Evolutionary conservation across 1,140 invertebrate species (phyloP).

Genomic region (Marisa cornuarietis): DNA sequence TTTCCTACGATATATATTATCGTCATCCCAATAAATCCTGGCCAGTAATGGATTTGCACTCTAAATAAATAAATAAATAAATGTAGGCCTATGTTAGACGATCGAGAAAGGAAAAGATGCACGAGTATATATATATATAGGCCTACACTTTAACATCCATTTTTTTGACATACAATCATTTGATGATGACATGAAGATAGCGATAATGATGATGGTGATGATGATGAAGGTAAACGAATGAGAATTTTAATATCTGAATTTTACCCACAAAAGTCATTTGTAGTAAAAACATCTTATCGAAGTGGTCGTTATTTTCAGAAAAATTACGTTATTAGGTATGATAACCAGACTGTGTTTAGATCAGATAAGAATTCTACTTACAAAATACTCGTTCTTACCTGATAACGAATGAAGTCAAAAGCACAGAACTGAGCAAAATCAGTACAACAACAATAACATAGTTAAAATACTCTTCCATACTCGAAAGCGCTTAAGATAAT

Average conservation of each 20-base stretch:
- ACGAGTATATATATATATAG: too few species aligned
- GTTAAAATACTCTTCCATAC: slow-evolving; percentile 26
- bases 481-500: slow-evolving; percentile 16
- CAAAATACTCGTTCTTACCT: slow-evolving; percentile 1
- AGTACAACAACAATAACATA: slow-evolving; percentile 19
- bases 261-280: neutral
- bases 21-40: too few species aligned
- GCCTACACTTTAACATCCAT: too few species aligned
- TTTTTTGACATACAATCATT: too few species aligned
- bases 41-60: too few species aligned
- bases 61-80: too few species aligned
- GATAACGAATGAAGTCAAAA: slow-evolving; percentile 23
- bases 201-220: neutral
- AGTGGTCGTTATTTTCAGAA: neutral
- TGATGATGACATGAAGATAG: neutral
- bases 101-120: too few species aligned
- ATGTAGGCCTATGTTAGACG: too few species aligned
- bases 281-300: neutral
- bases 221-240: neutral
- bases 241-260: neutral
- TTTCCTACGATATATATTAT: neutral
- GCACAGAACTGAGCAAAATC: slow-evolving; percentile 18
- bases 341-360: neutral
- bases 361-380: neutral
- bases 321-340: too few species aligned